phyloP scores from a whole-genome alignment of 2,113 vertebrate genomes.

The Limnothrissa miodon region DNA sequence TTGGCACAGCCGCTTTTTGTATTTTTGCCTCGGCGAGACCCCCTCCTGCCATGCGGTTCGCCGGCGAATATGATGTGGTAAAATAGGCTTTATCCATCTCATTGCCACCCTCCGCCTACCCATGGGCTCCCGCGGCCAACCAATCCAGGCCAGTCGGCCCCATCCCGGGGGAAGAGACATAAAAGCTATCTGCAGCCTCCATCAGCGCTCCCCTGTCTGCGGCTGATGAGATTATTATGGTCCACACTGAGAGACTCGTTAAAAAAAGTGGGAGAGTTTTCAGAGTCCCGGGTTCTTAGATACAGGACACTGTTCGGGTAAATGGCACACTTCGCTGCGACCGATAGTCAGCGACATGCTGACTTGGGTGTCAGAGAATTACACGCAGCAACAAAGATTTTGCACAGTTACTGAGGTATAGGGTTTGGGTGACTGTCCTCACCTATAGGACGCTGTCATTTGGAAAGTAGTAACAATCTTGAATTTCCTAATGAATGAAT shows the following conservation, averaged over 20 bases:
- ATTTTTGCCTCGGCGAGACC: neutral
- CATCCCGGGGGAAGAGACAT: constrained; percentile 44
- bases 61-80: neutral
- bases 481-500: no score
- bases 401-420: neutral
- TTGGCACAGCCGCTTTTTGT: neutral
- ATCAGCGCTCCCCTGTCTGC: constrained; percentile 48
- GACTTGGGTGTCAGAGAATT: neutral
- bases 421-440: neutral
- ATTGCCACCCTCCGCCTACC: neutral
- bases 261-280: constrained; percentile 37
- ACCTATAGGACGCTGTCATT: neutral
- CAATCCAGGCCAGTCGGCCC: neutral
- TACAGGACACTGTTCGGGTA: constrained; percentile 31
- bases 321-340: constrained; percentile 31
- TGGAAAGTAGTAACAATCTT: neutral
- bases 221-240: constrained; percentile 54
- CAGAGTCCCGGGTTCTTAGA: constrained; percentile 35
- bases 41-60: neutral
- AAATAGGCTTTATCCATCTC: neutral
- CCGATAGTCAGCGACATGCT: constrained; percentile 33
- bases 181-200: constrained; percentile 53
- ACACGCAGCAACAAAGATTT: neutral
- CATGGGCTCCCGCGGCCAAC: constrained; percentile 8
- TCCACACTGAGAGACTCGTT: constrained; percentile 46